Conservation (phyloP, 2,888 invertebrate species). For the Encarsia formosa region DNA sequence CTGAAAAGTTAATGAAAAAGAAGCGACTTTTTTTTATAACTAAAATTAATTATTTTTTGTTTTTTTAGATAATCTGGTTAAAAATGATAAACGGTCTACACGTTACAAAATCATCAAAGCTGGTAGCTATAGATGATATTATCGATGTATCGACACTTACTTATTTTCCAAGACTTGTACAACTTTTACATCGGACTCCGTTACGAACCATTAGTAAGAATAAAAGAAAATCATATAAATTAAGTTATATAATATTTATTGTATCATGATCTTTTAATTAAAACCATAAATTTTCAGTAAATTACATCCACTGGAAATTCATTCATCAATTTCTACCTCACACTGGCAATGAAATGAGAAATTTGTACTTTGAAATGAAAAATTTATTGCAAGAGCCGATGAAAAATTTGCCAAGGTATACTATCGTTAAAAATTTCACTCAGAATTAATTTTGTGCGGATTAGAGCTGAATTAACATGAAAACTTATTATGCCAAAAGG, state of each 20-base stretch:
- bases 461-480: not conserved
- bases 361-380: slow-evolving; percentile 8
- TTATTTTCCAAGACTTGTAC: slow-evolving; percentile 11
- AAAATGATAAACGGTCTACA: slow-evolving; percentile 10
- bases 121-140: not conserved
- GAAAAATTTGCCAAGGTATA: slow-evolving; percentile 13
- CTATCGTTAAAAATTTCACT: too few relatives aligned
- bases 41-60: too few relatives aligned
- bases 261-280: not conserved
- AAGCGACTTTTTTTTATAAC: too few relatives aligned
- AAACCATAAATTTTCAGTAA: slow-evolving; percentile 6
- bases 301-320: slow-evolving; percentile 18
- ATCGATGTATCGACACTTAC: slow-evolving; percentile 7
- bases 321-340: slow-evolving; percentile 13
- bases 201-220: slow-evolving; percentile 3
- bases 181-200: slow-evolving; percentile 2
- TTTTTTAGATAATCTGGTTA: slow-evolving; percentile 9
- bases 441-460: too few relatives aligned
- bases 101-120: not conserved
- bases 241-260: not conserved
- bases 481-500: not conserved
- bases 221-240: not conserved
- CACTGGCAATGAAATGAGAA: slow-evolving; percentile 9
- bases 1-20: too few relatives aligned
- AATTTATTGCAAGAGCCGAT: slow-evolving; percentile 6